These are phyloP conservation scores for Melanophora roralis DNA, from an alignment of 2,888 invertebrate genomes.

Conservation along the genomic window DNA sequence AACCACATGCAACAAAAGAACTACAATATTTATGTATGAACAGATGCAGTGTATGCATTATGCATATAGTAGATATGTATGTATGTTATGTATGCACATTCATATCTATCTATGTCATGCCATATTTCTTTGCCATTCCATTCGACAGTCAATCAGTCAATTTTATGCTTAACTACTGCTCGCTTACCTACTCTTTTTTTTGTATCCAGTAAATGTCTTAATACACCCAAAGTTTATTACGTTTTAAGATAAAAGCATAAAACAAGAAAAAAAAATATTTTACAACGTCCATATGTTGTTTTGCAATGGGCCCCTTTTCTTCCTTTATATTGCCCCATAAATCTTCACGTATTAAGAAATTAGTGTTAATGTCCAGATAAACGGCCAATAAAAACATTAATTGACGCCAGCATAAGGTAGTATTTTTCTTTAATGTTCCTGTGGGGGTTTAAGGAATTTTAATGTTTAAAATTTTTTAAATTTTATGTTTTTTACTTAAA, in stretches of 20 bases:
- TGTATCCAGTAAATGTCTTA: background rate
- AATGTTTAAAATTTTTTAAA: background rate
- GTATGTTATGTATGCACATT: background rate
- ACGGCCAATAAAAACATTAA: constrained; percentile 6
- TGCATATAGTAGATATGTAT: background rate
- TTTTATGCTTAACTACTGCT: constrained; percentile 7
- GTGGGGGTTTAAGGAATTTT: background rate
- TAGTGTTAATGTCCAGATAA: constrained; percentile 27
- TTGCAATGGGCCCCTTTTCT: background rate
- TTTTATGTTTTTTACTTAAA: background rate
- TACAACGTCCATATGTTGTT: constrained; percentile 11
- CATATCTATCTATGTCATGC: background rate
- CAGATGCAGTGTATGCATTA: too few species aligned
- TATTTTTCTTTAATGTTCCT: background rate
- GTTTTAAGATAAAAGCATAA: background rate
- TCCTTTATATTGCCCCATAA: constrained; percentile 15
- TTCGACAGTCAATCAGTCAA: constrained; percentile 4
- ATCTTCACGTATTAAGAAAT: constrained; percentile 32
- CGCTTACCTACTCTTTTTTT: background rate
- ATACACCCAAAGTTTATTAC: constrained; percentile 8
- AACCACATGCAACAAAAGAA: background rate
- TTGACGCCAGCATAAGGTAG: background rate
- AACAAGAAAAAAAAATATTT: background rate
- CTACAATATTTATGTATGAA: background rate
- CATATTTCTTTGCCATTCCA: background rate